Base-by-base conservation (phyloP, 2,113 vertebrate genomes). In the Lathamus discolor region DNA sequence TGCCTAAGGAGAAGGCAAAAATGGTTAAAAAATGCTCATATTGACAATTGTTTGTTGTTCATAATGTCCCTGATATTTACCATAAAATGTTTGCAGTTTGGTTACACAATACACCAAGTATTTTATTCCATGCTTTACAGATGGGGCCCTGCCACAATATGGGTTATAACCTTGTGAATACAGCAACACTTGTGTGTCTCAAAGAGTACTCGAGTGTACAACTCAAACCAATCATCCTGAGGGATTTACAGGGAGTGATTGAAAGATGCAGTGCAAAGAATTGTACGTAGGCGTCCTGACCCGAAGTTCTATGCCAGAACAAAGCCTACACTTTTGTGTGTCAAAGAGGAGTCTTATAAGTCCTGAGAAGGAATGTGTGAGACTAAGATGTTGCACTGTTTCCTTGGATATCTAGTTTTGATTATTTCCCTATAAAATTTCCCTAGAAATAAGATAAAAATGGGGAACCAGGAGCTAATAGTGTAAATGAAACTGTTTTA, bases 201-300 rank as follows among this genome's bases (percentile, higher is more conserved):
- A 61, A n/a, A 82, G 44, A 61, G 11, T 6, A 27, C 15, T 29
- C 17, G 4, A 39, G 49, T 39, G 31, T 78, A 35, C 12, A 4
- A 23, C 12, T 66, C 31, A 31, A 12, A 80, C 31, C 0, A 20
- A 27, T 41, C 39, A 31, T 6, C 22, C 39, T 27, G 46, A 72
- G 35, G 43, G 28, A 39, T 70, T 55, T 55, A 74, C 13, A 43
- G 28, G 59, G 22, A 0, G 19, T 17, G 27, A 22, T 15, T 49
- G 63, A 54, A 73, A 67, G 43, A 31, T 55, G 22, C 19, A 48
- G 4, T 46, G 4, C 6, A 37, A 73, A 86, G 20, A 51, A 69
- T 10, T 48, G 18, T 27, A 46, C 0, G 0, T 11, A 31, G 54
- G 20, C 25, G 46, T 74, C 41, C 14, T 11, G 19, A 88, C 25